Evolutionary conservation across 2,797 vertebrate species (phyloP).

Genomic region (Syngnathus rostellatus): DNA sequence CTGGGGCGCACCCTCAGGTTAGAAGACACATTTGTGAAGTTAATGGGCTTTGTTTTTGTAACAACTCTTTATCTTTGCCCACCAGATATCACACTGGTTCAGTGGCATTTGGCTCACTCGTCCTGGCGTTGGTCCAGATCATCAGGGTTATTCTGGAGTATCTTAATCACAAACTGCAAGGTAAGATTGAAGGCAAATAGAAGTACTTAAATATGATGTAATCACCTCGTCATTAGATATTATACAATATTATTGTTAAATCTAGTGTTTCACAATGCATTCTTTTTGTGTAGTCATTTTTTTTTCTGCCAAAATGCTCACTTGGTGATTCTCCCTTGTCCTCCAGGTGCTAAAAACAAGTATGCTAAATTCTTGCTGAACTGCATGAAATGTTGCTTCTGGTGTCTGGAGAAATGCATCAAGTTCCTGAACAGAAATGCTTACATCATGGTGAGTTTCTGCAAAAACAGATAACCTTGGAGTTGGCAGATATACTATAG

Average conservation of each 20-base stretch:
- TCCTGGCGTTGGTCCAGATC: slow-evolving; percentile 84
- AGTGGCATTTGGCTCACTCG: slow-evolving; percentile 86
- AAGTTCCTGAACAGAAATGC: slow-evolving; percentile 94
- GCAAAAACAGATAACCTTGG: not conserved
- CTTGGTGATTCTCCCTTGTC: not conserved
- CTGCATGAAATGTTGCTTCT: slow-evolving; percentile 96
- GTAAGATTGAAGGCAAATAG: slow-evolving; percentile 45
- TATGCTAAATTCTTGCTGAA: slow-evolving; percentile 80
- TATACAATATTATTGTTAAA: no score
- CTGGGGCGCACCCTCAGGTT: slow-evolving; percentile 87
- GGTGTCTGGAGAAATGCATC: slow-evolving; percentile 96
- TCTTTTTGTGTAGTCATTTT: not conserved
- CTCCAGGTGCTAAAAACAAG: slow-evolving; percentile 79
- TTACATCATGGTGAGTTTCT: slow-evolving; percentile 88
- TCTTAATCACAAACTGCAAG: slow-evolving; percentile 89
- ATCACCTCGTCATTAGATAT: no score
- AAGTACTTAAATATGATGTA: not conserved
- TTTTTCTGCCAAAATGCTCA: not conserved
- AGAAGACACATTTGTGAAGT: slow-evolving; percentile 7
- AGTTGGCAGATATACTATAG: not conserved
- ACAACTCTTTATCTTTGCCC: not conserved
- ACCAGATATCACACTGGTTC: slow-evolving; percentile 91
- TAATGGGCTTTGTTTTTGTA: not conserved
- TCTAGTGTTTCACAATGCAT: no score
- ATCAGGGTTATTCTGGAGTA: slow-evolving; percentile 88